Evolutionary conservation across 2,797 vertebrate species (phyloP).

Genomic region (Sebastes goodei): DNA sequence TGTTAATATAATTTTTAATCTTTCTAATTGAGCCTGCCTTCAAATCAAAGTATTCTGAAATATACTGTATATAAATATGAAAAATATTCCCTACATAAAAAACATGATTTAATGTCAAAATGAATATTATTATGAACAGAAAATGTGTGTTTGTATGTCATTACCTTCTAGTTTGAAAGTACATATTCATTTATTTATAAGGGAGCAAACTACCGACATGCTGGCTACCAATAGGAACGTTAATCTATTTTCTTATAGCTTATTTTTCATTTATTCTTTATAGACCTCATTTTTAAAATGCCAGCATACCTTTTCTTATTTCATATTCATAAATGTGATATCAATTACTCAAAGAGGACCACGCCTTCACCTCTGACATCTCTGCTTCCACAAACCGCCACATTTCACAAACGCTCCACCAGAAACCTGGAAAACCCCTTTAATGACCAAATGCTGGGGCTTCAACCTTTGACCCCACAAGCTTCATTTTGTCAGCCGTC

Average conservation of each 20-base stretch:
- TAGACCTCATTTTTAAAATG: neutral
- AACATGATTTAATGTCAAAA: too few relatives aligned
- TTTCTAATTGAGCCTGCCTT: too few relatives aligned
- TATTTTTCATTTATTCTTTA: neutral
- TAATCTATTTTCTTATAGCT: neutral
- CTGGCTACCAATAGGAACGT: neutral
- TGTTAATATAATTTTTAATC: too few relatives aligned
- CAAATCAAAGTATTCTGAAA: too few relatives aligned
- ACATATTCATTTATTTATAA: neutral
- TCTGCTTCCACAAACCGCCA: neutral
- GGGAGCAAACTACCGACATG: neutral
- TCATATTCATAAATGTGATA: neutral
- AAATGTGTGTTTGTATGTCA: neutral
- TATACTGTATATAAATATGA: too few relatives aligned
- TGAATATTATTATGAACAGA: neutral
- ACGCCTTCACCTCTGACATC: constrained; percentile 1
- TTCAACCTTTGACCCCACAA: constrained; percentile 31
- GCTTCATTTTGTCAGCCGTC: constrained; percentile 39
- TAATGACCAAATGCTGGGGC: neutral
- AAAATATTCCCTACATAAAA: too few relatives aligned
- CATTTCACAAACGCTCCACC: constrained; percentile 1
- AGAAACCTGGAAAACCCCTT: constrained; percentile 55
- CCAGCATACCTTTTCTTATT: neutral
- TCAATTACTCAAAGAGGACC: neutral
- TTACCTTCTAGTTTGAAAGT: neutral